Percentiles rank a stretch among this genome's conserved stretches.
Conservation (phyloP, 2,888 invertebrate species). For the Drosophila fungiperda region DNA sequence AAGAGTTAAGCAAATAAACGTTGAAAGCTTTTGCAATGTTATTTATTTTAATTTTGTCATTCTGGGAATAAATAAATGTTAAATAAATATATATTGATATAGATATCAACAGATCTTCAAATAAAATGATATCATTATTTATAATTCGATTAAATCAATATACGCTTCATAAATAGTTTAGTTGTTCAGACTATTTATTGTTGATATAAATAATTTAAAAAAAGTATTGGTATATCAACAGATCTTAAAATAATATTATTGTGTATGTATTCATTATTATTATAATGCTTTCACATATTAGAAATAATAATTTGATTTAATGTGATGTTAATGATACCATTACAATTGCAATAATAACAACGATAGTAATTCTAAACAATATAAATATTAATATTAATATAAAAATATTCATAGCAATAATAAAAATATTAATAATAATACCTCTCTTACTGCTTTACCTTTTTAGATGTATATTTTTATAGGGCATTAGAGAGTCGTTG, state of each 20-base stretch:
- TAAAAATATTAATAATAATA: background rate
- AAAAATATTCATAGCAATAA: background rate
- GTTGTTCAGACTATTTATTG: too few relatives aligned
- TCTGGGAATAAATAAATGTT: background rate
- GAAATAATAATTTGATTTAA: background rate
- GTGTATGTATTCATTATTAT: background rate
- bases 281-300: background rate
- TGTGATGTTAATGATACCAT: background rate
- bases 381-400: background rate
- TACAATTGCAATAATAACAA: background rate
- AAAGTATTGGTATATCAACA: too few relatives aligned
- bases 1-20: background rate
- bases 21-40: background rate
- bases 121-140: background rate
- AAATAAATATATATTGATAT: background rate
- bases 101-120: background rate
- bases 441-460: background rate
- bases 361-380: background rate
- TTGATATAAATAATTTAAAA: too few relatives aligned
- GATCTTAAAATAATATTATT: too few relatives aligned
- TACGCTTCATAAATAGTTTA: too few relatives aligned
- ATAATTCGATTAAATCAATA: background rate
- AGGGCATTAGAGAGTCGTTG: slow-evolving; percentile 18
- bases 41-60: background rate
- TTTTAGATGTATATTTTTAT: background rate